Percentiles rank a stretch among this genome's conserved stretches.
Evolutionary conservation across 2,113 vertebrate genomes (phyloP).

Genomic region (Callionymus lyra): DNA sequence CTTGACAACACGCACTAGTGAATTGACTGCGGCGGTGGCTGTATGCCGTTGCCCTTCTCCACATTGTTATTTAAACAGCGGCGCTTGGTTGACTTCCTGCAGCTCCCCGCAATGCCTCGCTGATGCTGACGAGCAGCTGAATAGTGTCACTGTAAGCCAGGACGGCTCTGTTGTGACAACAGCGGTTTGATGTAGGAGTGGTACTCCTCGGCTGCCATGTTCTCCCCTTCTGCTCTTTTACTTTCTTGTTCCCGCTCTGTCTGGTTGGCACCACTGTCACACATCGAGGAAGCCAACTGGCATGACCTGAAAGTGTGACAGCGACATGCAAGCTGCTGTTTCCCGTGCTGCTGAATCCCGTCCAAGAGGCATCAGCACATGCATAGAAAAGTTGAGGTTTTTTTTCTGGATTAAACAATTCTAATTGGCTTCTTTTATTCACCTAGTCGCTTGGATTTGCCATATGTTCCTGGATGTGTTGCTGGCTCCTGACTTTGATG

Average conservation of each 20-base stretch:
- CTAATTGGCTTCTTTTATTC: slow-evolving; percentile 21
- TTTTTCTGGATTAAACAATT: slow-evolving; percentile 21
- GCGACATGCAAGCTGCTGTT: slow-evolving; percentile 29
- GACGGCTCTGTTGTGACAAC: slow-evolving; percentile 50
- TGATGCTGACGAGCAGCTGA: slow-evolving; percentile 41
- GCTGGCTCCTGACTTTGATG: no score
- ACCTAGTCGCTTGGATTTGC: no score
- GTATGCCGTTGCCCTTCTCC: background rate
- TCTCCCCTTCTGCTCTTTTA: slow-evolving; percentile 41
- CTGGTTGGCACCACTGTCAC: slow-evolving; percentile 37
- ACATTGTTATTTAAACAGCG: slow-evolving; percentile 40
- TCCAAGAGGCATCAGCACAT: slow-evolving; percentile 11
- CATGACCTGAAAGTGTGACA: slow-evolving; percentile 49
- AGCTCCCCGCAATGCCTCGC: slow-evolving; percentile 22
- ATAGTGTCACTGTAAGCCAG: slow-evolving; percentile 46
- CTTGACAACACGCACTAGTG: slow-evolving; percentile 32
- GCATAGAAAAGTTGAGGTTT: slow-evolving; percentile 9
- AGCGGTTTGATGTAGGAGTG: slow-evolving; percentile 52
- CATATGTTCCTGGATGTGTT: no score
- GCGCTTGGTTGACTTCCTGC: slow-evolving; percentile 33
- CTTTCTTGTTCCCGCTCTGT: slow-evolving; percentile 36
- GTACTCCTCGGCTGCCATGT: slow-evolving; percentile 46
- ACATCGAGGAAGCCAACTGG: slow-evolving; percentile 37
- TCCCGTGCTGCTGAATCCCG: slow-evolving; percentile 9
- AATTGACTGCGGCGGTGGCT: slow-evolving; percentile 13